Evolutionary conservation across 1,140 invertebrate genomes (phyloP).

Genomic region (Aphaenogaster rudis): DNA sequence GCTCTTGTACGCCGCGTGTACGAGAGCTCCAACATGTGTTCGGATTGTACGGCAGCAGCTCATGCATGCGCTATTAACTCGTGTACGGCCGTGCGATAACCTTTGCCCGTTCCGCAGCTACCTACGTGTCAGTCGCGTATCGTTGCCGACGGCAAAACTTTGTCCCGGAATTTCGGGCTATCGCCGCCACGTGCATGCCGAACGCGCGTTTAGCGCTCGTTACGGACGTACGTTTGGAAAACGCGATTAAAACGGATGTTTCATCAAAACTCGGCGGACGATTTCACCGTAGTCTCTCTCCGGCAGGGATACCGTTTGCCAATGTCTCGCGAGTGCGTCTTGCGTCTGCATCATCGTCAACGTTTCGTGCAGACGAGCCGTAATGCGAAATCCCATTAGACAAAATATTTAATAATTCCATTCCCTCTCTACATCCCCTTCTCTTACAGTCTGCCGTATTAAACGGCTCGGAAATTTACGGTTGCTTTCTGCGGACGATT

Average conservation of each 20-base stretch:
- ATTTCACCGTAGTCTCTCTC: background rate
- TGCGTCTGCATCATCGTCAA: too few relatives aligned
- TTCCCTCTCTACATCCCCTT: background rate
- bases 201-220: constrained; percentile 37
- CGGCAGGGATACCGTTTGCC: background rate
- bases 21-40: constrained; percentile 20
- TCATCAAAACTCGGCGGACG: background rate
- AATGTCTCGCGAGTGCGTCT: background rate
- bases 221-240: background rate
- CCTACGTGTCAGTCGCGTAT: constrained; percentile 29
- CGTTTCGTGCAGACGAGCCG: background rate
- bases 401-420: background rate
- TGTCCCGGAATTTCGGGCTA: constrained; percentile 41
- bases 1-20: constrained; percentile 3
- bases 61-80: constrained; percentile 54
- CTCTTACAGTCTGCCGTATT: background rate
- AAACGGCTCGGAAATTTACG: background rate
- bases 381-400: background rate
- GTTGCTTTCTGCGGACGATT: background rate
- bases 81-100: constrained; percentile 45
- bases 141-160: constrained; percentile 31
- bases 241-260: constrained; percentile 31
- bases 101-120: constrained; percentile 37
- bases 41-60: constrained; percentile 43
- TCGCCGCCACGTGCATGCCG: constrained; percentile 48